Evolutionary conservation across 2,888 invertebrate genomes (phyloP), one percentile per base, ranked within the genome.

Genomic region (Campoplex nolae): DNA sequence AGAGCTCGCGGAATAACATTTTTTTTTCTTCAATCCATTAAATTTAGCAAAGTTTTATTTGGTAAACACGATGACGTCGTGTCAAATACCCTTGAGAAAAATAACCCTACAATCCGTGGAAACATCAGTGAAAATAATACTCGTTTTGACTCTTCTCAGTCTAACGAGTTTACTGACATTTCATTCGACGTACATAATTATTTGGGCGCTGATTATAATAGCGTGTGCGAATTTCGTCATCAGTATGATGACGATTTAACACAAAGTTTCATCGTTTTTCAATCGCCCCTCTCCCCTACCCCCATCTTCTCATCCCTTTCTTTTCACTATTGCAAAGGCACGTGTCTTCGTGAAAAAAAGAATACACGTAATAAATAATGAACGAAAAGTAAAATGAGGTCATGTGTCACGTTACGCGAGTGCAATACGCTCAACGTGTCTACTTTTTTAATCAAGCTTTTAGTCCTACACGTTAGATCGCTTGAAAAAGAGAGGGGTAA

Each of bases 91-190:
- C 42, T 58, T 78, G 42, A 58, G 42, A 51, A 86, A 85, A 81
- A 89, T 88, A 79, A 87, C 90, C 76, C 85, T 86, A 8, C 68
- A 85, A n/a, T 81, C 83, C 0, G 35, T 89, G 11, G 88, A 90
- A 74, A 88, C 84, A n/a, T 73, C 84, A 38, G 65, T 87, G 8
- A 91, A 90, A 87, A 82, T 91, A 65, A 82, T 90, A 8, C 87
- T 91, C 8, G 89, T 89, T 42, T 45, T 89, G 0, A 45, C 89
- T 11, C 83, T 91, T 18, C 85, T 91, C 65, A 84, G 90, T 67
- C 86, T 91, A 8, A 85, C 88, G 48, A 92, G 90, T 85, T 70
- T 89, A 8, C 68, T 92, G 67, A 86, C 91, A 54, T 90, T 88
- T 58, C 88, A 91, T 67, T 84, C 89, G n/a, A 88, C 91, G 9